Evolutionary conservation across 37 sponge, comb jelly and placozoan genomes (phyloP).

Genomic region (Bolinopsis microptera): DNA sequence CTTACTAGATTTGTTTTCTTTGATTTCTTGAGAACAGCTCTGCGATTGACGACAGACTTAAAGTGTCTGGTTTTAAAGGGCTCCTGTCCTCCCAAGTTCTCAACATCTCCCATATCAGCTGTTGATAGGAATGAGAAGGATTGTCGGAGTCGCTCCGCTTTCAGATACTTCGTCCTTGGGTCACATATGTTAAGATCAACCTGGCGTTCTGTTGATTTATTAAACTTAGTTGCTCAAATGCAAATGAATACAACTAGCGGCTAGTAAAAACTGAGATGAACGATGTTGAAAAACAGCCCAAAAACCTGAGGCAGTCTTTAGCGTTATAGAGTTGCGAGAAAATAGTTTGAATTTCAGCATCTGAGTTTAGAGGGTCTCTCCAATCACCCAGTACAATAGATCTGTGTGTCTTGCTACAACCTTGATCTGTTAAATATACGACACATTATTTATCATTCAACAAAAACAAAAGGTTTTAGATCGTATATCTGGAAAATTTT

Average conservation of each 20-base stretch:
- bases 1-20: neutral
- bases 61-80: neutral
- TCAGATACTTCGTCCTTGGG: neutral
- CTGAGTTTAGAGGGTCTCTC: constrained; percentile 94
- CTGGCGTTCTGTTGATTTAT: no score
- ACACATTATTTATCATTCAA: no score
- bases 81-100: neutral
- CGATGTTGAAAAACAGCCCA: no score
- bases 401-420: constrained; percentile 83
- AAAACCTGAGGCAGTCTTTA: constrained; percentile 25
- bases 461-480: no score
- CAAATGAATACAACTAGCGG: no score
- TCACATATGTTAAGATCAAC: no score
- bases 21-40: constrained; percentile 8
- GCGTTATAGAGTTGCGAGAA: constrained; percentile 82
- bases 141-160: neutral
- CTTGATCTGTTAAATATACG: constrained; percentile 56
- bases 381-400: constrained; percentile 94
- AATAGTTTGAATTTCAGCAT: constrained; percentile 87
- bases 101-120: neutral
- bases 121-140: neutral
- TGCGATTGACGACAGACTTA: neutral
- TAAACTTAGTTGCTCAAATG: no score
- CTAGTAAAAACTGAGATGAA: no score
- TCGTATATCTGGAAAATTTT: no score